phyloP scores from a whole-genome alignment of 2,797 vertebrate genomes.

The Parauchenoglanis ngamensis region DNA sequence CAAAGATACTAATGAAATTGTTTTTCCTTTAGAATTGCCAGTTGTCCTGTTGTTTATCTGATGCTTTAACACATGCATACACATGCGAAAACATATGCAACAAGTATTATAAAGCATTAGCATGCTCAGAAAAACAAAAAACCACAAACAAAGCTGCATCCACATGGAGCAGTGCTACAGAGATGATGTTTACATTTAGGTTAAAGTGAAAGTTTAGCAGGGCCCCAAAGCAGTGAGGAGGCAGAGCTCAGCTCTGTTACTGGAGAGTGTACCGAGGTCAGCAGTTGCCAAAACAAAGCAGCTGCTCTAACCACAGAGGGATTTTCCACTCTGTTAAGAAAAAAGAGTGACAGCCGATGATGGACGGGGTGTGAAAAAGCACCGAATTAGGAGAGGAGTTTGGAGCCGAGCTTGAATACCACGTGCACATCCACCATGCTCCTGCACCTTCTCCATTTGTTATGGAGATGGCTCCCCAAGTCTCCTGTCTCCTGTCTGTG shows the following conservation, averaged over 20 bases:
- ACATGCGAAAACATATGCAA: background rate
- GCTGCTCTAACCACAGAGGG: constrained; percentile 40
- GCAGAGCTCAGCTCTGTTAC: constrained; percentile 66
- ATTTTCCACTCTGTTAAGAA: constrained; percentile 73
- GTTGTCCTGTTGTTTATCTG: background rate
- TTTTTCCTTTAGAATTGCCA: background rate
- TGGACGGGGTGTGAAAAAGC: constrained; percentile 70
- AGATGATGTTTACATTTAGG: constrained; percentile 26
- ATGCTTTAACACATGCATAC: background rate
- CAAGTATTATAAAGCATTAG: background rate
- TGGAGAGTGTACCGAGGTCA: constrained; percentile 55
- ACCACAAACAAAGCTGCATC: background rate
- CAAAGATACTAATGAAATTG: background rate
- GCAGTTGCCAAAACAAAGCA: constrained; percentile 55
- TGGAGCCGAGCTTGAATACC: constrained; percentile 45
- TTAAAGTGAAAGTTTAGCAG: constrained; percentile 42
- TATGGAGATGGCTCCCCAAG: constrained; percentile 71
- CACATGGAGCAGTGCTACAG: background rate
- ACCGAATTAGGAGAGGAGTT: constrained; percentile 81
- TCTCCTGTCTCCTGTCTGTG: constrained; percentile 56
- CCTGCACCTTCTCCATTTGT: constrained; percentile 59
- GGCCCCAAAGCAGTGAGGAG: constrained; percentile 46
- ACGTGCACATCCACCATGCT: constrained; percentile 58
- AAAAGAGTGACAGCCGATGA: constrained; percentile 60
- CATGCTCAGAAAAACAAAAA: background rate